Evolutionary conservation across 2,888 invertebrate species (phyloP).

Genomic region (Lamellibrachia satsuma): DNA sequence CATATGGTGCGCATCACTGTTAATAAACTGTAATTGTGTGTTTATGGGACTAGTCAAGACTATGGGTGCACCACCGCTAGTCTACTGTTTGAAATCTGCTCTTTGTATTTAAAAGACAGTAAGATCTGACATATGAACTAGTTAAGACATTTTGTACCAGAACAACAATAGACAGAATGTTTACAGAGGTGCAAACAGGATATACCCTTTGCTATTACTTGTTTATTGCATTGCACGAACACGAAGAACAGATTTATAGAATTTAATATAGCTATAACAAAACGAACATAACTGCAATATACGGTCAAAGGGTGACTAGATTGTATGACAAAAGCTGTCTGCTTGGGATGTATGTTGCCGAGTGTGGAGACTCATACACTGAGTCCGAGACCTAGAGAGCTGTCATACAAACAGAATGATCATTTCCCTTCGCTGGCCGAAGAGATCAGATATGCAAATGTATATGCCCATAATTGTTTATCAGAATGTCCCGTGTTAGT

Average conservation of each 20-base stretch:
- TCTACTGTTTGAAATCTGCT: not conserved
- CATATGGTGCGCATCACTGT: not conserved
- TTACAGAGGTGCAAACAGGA: not conserved
- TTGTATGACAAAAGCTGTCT: too few relatives aligned
- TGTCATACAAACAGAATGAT: not conserved
- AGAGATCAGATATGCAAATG: not conserved
- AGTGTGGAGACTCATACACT: not conserved
- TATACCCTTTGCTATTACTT: too few relatives aligned
- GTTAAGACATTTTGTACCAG: not conserved
- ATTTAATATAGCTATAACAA: not conserved
- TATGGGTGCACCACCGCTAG: not conserved
- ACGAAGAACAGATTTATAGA: not conserved
- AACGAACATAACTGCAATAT: not conserved
- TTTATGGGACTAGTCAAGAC: conserved; percentile 10
- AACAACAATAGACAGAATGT: not conserved
- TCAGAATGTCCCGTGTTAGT: not conserved
- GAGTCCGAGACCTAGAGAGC: too few relatives aligned
- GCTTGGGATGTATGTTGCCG: not conserved
- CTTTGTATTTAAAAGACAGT: not conserved
- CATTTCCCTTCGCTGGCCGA: not conserved
- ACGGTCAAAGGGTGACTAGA: not conserved
- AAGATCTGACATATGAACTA: not conserved
- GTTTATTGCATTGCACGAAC: not conserved
- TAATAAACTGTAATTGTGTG: not conserved
- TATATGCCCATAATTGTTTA: not conserved